Evolutionary conservation across 2,797 vertebrate genomes (phyloP).

Genomic region (Phaenicophaeus curvirostris): DNA sequence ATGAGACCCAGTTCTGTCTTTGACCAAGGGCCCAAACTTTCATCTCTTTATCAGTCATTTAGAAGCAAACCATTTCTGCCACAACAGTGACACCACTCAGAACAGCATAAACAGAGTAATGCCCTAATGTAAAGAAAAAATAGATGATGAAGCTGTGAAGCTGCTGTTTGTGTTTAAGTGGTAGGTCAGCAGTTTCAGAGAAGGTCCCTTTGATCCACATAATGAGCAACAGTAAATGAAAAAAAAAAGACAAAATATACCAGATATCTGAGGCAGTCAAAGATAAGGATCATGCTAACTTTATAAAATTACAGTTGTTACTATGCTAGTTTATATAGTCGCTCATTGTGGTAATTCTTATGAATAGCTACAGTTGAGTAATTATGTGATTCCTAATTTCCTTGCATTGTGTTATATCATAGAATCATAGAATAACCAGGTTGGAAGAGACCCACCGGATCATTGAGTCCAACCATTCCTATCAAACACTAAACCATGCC

Average conservation of each 20-base stretch:
- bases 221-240: background rate
- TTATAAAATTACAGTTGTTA: background rate
- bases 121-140: background rate
- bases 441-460: too few species aligned
- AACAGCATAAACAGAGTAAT: background rate
- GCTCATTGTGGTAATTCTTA: background rate
- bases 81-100: background rate
- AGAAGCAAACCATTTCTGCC: background rate
- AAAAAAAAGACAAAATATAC: background rate
- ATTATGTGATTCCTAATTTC: background rate
- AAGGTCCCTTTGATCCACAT: background rate
- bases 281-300: background rate
- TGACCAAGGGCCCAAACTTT: background rate
- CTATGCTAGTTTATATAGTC: background rate
- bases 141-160: background rate
- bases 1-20: background rate
- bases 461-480: too few species aligned
- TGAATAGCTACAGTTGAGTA: background rate
- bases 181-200: background rate
- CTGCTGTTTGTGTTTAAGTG: background rate
- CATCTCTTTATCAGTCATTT: background rate
- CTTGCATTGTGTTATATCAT: background rate
- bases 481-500: too few species aligned
- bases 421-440: too few species aligned
- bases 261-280: background rate